These are phyloP conservation scores for Propithecus deckenii DNA, from an alignment of 2,797 vertebrate genomes.

Conservation along the genomic window DNA sequence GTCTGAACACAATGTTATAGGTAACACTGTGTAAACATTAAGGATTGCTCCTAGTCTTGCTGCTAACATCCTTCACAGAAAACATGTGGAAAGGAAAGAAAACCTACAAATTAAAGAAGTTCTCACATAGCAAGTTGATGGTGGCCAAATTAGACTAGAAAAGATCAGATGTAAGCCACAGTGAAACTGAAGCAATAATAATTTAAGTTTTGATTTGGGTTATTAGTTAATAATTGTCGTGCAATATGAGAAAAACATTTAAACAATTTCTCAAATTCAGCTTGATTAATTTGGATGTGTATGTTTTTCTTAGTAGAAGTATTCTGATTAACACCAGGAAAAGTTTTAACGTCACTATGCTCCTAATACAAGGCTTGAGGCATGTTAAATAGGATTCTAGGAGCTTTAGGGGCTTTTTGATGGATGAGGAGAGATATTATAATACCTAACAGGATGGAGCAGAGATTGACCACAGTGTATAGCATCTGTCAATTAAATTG, in stretches of 20 bases:
- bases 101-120: background rate
- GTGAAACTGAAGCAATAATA: background rate
- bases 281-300: background rate
- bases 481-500: background rate
- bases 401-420: background rate
- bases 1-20: conserved; percentile 32
- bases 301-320: background rate
- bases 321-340: background rate
- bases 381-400: background rate
- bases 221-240: background rate
- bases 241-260: background rate
- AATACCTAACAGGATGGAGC: background rate
- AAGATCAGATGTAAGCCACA: background rate
- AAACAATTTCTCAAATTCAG: background rate
- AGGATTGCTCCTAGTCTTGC: background rate
- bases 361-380: background rate
- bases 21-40: background rate
- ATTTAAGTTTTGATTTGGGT: background rate
- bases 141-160: background rate
- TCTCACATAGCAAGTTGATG: background rate
- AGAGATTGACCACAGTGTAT: background rate
- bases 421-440: background rate
- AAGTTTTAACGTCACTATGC: background rate
- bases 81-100: background rate
- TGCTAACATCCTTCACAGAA: background rate